These are phyloP conservation scores for Synergus umbraculus DNA, from an alignment of 2,888 invertebrate genomes.

Conservation along the genomic window DNA sequence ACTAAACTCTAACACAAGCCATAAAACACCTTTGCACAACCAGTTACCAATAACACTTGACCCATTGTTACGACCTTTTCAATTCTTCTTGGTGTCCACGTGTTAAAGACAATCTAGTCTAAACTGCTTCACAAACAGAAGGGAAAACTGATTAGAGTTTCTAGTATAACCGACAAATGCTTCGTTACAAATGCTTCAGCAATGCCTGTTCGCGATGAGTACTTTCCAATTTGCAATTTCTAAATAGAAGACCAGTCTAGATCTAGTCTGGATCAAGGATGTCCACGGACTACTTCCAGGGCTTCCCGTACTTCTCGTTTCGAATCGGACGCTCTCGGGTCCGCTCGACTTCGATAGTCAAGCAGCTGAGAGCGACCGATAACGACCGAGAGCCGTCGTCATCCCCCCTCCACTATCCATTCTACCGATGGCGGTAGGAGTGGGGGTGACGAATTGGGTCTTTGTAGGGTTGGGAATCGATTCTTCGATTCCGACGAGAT, in stretches of 20 bases:
- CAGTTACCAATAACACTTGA: background rate
- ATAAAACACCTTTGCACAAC: constrained; percentile 7
- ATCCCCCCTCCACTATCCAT: too few species aligned
- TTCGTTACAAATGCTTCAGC: constrained; percentile 35
- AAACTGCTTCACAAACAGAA: constrained; percentile 26
- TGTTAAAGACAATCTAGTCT: constrained; percentile 18
- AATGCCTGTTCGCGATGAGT: constrained; percentile 27
- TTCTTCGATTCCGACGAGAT: too few species aligned
- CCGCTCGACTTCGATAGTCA: too few species aligned
- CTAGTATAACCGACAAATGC: background rate
- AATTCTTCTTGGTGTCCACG: constrained; percentile 24
- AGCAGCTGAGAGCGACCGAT: too few species aligned
- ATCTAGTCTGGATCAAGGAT: background rate
- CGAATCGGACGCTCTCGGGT: too few species aligned
- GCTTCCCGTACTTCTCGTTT: too few species aligned
- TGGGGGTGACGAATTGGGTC: too few species aligned
- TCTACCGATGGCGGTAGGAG: too few species aligned
- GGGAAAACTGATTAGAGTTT: constrained; percentile 1
- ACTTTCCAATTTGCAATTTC: background rate
- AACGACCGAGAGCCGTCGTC: too few species aligned
- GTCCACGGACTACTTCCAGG: too few species aligned
- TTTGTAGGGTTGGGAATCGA: too few species aligned
- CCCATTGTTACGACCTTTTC: background rate
- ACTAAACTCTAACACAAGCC: background rate
- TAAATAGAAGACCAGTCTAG: constrained; percentile 10